Conservation (phyloP, 2,797 vertebrate genomes). For the Micromesistius poutassou region DNA sequence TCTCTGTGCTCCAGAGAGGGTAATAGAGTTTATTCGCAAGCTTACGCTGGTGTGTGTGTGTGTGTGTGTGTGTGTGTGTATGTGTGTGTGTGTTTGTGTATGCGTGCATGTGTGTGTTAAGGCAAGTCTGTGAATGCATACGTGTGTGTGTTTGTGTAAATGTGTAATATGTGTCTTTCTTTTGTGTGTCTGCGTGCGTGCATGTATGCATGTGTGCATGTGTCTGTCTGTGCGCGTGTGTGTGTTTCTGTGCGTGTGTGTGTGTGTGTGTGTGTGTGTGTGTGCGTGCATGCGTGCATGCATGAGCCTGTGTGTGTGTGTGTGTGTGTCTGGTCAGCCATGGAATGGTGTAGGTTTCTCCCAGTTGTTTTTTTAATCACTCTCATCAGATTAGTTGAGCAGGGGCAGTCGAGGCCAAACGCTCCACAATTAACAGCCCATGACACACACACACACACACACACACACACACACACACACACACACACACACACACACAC, state of each 20-base stretch:
- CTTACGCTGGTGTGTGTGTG: too few species aligned
- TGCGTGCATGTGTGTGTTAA: too few species aligned
- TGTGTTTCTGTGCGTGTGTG: constrained; percentile 11
- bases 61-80: too few species aligned
- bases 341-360: constrained; percentile 64
- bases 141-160: too few species aligned
- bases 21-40: neutral
- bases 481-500: constrained; percentile 29
- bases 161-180: too few species aligned
- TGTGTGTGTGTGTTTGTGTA: too few species aligned
- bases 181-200: too few species aligned
- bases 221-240: constrained; percentile 11
- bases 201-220: too few species aligned
- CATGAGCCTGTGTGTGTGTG: constrained; percentile 27
- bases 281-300: constrained; percentile 17
- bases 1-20: constrained; percentile 10
- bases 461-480: constrained; percentile 9
- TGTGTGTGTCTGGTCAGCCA: constrained; percentile 47
- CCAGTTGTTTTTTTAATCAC: constrained; percentile 74
- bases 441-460: constrained; percentile 34
- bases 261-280: neutral
- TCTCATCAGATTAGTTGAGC: constrained; percentile 74
- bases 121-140: too few species aligned
- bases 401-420: constrained; percentile 71
- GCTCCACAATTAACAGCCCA: constrained; percentile 69